Conservation (phyloP, 2,113 vertebrate species). For the Girardinichthys multiradiatus region DNA sequence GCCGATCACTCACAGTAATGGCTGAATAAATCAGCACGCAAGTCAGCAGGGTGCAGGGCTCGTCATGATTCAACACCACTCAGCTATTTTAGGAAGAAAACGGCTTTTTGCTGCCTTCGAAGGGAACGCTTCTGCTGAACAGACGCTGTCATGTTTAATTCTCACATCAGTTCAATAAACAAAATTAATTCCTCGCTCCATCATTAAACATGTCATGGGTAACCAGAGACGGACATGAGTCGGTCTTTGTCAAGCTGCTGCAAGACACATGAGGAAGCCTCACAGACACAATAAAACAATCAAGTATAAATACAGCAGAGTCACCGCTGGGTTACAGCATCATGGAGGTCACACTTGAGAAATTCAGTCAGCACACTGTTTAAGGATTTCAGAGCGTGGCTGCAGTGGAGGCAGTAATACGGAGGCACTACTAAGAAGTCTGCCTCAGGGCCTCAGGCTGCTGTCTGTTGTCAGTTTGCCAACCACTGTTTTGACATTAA, state of each 20-base stretch:
- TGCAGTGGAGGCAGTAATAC: constrained; percentile 44
- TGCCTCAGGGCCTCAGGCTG: constrained; percentile 57
- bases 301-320: constrained; percentile 19
- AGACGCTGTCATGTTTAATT: constrained; percentile 61
- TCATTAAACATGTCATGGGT: constrained; percentile 54
- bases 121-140: constrained; percentile 59
- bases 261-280: constrained; percentile 6
- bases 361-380: constrained; percentile 31
- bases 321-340: constrained; percentile 15
- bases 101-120: constrained; percentile 73
- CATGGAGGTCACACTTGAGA: constrained; percentile 26
- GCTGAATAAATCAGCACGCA: constrained; percentile 85
- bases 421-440: constrained; percentile 49
- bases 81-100: constrained; percentile 81
- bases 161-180: constrained; percentile 49
- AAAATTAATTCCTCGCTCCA: constrained; percentile 46
- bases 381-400: constrained; percentile 22
- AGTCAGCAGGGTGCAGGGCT: constrained; percentile 73
- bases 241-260: constrained; percentile 37
- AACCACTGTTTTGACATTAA: constrained; percentile 71
- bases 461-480: constrained; percentile 50
- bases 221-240: constrained; percentile 48
- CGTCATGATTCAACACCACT: constrained; percentile 60
- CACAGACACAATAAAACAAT: constrained; percentile 27
- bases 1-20: constrained; percentile 86